A percentile compares a stretch with the other conserved stretches of the same genome.
Evolutionary conservation across 2,113 vertebrate genomes (phyloP).

Genomic region (Furnarius figulus): DNA sequence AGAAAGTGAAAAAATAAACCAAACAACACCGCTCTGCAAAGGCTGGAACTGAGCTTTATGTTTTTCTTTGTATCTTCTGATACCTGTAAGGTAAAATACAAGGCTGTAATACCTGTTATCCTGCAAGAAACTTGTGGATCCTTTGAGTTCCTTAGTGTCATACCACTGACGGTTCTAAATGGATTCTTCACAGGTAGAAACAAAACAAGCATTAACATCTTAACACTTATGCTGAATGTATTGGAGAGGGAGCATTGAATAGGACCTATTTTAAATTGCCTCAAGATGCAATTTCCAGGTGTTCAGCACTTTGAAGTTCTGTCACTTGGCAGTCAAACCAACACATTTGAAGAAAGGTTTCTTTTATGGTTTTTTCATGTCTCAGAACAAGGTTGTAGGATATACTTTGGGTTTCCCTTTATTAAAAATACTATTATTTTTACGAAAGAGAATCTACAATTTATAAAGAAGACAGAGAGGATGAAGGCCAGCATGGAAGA

Average conservation of each 20-base stretch:
- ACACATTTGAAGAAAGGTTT: background rate
- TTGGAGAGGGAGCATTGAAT: background rate
- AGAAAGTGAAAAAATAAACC: background rate
- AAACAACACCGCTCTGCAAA: background rate
- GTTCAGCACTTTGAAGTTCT: background rate
- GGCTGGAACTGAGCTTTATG: background rate
- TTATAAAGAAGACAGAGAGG: background rate
- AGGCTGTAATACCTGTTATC: background rate
- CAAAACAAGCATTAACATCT: background rate
- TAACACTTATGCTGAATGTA: background rate
- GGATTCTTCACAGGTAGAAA: background rate
- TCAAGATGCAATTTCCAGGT: background rate
- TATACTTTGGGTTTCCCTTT: background rate
- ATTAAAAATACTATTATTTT: background rate
- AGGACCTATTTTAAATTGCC: background rate
- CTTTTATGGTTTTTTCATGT: background rate
- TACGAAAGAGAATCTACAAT: background rate
- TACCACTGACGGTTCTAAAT: background rate
- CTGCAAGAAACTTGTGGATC: background rate
- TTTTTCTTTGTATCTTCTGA: background rate
- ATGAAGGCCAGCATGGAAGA: background rate
- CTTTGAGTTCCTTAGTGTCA: background rate
- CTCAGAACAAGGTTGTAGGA: background rate
- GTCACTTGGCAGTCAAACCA: background rate
- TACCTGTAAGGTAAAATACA: background rate